Conservation (phyloP, 2,888 invertebrate species). For the Microchrysa polita region DNA sequence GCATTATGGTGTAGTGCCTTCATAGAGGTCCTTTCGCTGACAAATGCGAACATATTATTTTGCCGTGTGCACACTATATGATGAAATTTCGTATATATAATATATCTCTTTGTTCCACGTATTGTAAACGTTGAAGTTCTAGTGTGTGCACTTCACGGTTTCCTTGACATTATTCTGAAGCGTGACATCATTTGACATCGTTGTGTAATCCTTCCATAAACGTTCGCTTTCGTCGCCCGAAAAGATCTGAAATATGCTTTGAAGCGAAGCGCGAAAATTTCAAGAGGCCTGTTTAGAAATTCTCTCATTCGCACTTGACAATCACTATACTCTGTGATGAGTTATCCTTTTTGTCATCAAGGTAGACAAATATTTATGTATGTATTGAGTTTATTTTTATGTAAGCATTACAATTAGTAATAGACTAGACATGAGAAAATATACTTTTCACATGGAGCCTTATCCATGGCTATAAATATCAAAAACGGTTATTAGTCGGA, state of each 20-base stretch:
- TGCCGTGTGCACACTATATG: background rate
- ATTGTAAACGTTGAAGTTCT: constrained; percentile 34
- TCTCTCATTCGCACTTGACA: no score
- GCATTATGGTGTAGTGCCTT: background rate
- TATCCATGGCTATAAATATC: no score
- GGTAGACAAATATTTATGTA: no score
- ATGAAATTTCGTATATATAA: background rate
- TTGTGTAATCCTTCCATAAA: constrained; percentile 27
- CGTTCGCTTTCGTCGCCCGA: background rate
- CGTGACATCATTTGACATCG: constrained; percentile 41
- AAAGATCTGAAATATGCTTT: background rate
- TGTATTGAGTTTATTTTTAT: no score
- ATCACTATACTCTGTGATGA: no score
- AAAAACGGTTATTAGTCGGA: no score
- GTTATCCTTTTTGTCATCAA: no score
- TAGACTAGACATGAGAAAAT: no score
- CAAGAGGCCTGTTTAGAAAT: background rate
- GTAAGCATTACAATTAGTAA: no score
- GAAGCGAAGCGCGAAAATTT: background rate
- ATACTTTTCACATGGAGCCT: no score
- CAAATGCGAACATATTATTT: constrained; percentile 13
- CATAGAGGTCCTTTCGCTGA: background rate
- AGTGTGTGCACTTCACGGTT: constrained; percentile 42
- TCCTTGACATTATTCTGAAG: constrained; percentile 41
- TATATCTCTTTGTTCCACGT: constrained; percentile 1